Conservation (phyloP, 2,113 vertebrate genomes). For the Henicopernis longicauda region DNA sequence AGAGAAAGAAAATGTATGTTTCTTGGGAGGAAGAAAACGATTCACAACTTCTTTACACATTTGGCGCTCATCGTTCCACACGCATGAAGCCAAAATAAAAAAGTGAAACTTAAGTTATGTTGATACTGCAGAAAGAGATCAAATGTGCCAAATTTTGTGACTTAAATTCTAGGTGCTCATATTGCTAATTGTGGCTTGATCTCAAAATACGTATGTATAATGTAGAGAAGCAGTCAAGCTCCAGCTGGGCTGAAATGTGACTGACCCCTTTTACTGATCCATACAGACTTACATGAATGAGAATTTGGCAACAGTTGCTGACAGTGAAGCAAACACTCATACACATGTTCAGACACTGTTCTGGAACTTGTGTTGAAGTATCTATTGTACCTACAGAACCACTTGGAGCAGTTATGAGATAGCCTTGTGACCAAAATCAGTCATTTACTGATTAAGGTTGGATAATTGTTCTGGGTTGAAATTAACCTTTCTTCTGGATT, state of each 20-base stretch:
- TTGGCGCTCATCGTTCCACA: neutral
- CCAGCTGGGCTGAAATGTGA: neutral
- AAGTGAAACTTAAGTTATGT: neutral
- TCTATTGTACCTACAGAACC: neutral
- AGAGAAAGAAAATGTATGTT: neutral
- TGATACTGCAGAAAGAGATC: neutral
- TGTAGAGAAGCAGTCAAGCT: neutral
- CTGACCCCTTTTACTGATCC: neutral
- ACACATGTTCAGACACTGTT: neutral
- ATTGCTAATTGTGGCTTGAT: neutral
- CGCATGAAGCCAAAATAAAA: neutral
- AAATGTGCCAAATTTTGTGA: neutral
- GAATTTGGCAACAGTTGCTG: neutral
- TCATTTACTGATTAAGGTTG: neutral
- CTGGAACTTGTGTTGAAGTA: neutral
- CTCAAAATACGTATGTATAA: neutral
- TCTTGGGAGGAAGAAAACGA: neutral
- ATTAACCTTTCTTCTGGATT: neutral
- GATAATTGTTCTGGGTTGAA: neutral
- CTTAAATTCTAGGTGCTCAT: neutral
- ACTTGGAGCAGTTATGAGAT: neutral
- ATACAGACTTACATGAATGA: neutral
- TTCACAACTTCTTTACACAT: neutral
- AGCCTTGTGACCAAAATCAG: neutral
- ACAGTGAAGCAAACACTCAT: neutral